These are phyloP conservation scores for Apodemus speciosus DNA, from an alignment of 2,113 vertebrate genomes.

Conservation along the genomic window DNA sequence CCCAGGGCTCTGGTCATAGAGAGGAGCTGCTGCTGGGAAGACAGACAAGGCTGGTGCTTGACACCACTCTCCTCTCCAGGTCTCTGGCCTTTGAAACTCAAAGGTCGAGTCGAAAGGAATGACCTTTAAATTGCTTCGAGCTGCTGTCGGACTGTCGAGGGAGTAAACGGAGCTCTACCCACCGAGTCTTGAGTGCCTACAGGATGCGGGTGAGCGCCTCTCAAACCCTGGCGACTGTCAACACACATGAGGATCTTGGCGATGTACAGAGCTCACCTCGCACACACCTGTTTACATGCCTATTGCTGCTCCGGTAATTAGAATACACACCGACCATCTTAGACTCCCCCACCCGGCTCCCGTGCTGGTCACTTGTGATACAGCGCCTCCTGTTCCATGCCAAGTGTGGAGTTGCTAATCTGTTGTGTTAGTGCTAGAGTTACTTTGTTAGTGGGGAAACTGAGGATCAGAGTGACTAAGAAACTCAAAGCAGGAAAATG, in stretches of 20 bases:
- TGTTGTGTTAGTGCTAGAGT: neutral
- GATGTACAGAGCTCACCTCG: neutral
- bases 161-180: neutral
- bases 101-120: constrained; percentile 30
- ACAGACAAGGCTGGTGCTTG: neutral
- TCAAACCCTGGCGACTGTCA: neutral
- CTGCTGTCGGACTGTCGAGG: neutral
- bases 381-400: neutral
- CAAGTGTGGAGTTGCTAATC: too few relatives aligned
- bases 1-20: neutral
- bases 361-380: neutral
- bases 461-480: neutral
- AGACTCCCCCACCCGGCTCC: neutral
- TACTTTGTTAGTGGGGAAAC: neutral
- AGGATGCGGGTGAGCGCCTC: neutral
- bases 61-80: neutral
- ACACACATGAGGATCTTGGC: neutral
- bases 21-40: neutral
- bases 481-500: neutral
- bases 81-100: constrained; percentile 5
- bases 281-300: too few relatives aligned
- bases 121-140: neutral
- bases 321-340: neutral
- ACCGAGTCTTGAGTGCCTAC: neutral
- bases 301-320: neutral